These are phyloP conservation scores for Phataginus tetradactyla DNA, from an alignment of 2,797 vertebrate genomes.

Conservation along the genomic window DNA sequence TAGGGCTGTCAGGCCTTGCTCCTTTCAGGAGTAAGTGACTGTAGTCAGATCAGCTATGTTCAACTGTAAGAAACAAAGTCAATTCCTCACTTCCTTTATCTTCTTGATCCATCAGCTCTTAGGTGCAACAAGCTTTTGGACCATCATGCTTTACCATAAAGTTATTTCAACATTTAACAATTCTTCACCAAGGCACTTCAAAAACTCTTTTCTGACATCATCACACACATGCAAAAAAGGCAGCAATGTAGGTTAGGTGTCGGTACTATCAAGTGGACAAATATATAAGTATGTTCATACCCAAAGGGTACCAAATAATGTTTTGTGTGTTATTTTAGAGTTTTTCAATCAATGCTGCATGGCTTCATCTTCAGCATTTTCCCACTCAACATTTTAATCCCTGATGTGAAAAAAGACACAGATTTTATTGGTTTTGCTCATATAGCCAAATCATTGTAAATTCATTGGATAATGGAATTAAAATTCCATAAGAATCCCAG, in stretches of 20 bases:
- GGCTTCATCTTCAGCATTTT: background rate
- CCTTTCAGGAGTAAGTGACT: background rate
- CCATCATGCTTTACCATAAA: background rate
- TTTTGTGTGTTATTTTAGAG: background rate
- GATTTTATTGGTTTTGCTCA: conserved; percentile 4
- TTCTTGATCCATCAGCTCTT: background rate
- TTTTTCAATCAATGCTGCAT: background rate
- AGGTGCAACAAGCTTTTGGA: background rate
- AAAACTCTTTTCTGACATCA: background rate
- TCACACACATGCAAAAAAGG: background rate
- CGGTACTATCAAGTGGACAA: background rate
- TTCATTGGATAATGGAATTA: background rate
- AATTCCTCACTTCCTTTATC: background rate
- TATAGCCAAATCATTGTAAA: background rate
- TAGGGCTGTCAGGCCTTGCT: background rate
- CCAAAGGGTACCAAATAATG: background rate
- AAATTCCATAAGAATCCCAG: background rate
- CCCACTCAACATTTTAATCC: background rate
- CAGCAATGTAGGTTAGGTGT: background rate
- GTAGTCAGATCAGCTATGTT: background rate
- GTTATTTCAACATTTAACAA: background rate
- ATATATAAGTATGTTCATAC: background rate
- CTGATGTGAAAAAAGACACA: background rate
- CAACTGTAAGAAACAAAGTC: background rate
- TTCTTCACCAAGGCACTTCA: background rate